Percentiles rank a stretch among this genome's conserved stretches.
Evolutionary conservation across 2,113 vertebrate species (phyloP).

Genomic region (Erinaceus europaeus): DNA sequence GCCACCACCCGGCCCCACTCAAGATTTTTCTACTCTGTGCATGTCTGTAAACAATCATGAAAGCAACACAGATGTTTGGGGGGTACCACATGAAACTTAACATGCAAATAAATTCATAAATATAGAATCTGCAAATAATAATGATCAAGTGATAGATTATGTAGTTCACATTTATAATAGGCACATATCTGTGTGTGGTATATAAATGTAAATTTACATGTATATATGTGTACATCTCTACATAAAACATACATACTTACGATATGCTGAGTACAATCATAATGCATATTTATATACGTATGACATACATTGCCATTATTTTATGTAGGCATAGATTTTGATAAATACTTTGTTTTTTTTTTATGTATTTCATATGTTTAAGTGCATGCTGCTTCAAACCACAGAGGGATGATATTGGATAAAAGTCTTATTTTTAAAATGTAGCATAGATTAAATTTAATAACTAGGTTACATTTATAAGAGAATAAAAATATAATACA

Average conservation of each 20-base stretch:
- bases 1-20: too few species aligned
- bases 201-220: not conserved
- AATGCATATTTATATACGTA: not conserved
- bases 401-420: not conserved
- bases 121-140: conserved; percentile 24
- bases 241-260: not conserved
- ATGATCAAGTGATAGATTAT: not conserved
- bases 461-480: not conserved
- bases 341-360: not conserved
- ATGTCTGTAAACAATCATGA: not conserved
- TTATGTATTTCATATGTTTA: not conserved
- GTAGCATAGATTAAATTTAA: not conserved
- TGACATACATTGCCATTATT: not conserved
- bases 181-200: not conserved
- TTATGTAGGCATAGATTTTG: not conserved
- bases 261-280: too few species aligned
- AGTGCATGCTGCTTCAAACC: not conserved
- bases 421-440: not conserved
- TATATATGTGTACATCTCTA: not conserved
- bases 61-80: not conserved
- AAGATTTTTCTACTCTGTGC: not conserved
- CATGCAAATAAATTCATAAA: not conserved
- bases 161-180: not conserved
- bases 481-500: not conserved
- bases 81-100: not conserved